Base-by-base conservation (phyloP, 2,888 invertebrate genomes). In the Epinotia ramella region DNA sequence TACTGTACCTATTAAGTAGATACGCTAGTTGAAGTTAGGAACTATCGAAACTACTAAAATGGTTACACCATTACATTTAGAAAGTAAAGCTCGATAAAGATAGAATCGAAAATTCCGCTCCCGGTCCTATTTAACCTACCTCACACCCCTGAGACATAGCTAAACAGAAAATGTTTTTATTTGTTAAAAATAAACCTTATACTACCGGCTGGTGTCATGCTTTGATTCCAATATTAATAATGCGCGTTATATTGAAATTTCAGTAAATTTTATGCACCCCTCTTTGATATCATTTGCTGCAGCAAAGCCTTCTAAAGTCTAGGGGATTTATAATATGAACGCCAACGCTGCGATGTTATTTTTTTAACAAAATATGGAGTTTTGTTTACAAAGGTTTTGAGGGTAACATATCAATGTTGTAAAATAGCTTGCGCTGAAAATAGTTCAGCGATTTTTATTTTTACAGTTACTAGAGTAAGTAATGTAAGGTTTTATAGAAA, bases 281-380 rank as follows among this genome's bases (percentile, higher is more conserved):
- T 72, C 72, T 76, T 72, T 76, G 63, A 76, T 76, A 76, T 76
- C 56, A 76, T 76, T 76, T 76, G 76, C 66, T 76, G 53, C 71
- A 62, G 62, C 44, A 28, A 67, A 76, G 62, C 71, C 71, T 28
- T 40, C 28, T 44, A 56, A 71, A 72, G 71, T 40, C 60, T 53
- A 18, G 71, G 71, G 71, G 46, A 71, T 72, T 76, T 72, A 70
- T 65, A 20, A 67, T 56, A 68, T 44, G 59, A 44, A 44, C 53
- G 20, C 24, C 40, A 53, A 11, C 33, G 40, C 28, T 49, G 57
- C 28, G 33, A 49, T 70, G n/a, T 33, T 33, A 16, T 64, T 60
- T 69, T 63, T 64, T 12, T 0, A 49, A 64, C n/a, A 13, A 11
- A 69, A 53, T 53, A 49, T 60, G 46, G 46, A 20, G 33, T 62